These are phyloP conservation scores for Pemphigus obesinymphae DNA, from an alignment of 1,140 invertebrate genomes.

Conservation along the genomic window DNA sequence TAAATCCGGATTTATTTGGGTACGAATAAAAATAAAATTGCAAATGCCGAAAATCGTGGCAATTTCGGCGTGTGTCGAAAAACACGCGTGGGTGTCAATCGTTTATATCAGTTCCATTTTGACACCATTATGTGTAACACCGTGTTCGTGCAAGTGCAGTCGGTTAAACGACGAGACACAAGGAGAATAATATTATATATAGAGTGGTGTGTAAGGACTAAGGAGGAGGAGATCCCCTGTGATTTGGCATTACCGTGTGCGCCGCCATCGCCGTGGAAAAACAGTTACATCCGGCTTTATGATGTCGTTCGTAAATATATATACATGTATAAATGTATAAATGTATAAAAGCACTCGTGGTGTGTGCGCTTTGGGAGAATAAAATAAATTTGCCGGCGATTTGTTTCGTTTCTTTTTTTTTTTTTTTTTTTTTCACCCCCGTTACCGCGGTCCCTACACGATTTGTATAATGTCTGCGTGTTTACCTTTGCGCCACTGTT, in stretches of 20 bases:
- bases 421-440: background rate
- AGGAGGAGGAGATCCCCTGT: background rate
- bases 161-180: background rate
- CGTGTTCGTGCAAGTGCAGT: background rate
- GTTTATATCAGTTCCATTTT: no score
- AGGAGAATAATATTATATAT: background rate
- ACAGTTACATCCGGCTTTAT: slow-evolving; percentile 10
- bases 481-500: background rate
- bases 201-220: no score
- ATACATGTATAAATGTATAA: background rate
- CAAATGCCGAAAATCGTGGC: no score
- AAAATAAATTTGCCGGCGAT: slow-evolving; percentile 35
- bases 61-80: no score
- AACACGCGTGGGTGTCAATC: background rate
- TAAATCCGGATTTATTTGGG: no score
- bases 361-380: background rate
- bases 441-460: background rate
- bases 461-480: slow-evolving; percentile 4
- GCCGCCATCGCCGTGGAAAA: background rate
- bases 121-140: no score
- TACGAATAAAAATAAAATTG: no score
- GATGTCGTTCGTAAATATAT: background rate
- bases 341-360: no score
- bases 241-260: slow-evolving; percentile 10
- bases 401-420: no score